Conservation (phyloP, 2,797 vertebrate genomes). For the Rhodeus uyekii region DNA sequence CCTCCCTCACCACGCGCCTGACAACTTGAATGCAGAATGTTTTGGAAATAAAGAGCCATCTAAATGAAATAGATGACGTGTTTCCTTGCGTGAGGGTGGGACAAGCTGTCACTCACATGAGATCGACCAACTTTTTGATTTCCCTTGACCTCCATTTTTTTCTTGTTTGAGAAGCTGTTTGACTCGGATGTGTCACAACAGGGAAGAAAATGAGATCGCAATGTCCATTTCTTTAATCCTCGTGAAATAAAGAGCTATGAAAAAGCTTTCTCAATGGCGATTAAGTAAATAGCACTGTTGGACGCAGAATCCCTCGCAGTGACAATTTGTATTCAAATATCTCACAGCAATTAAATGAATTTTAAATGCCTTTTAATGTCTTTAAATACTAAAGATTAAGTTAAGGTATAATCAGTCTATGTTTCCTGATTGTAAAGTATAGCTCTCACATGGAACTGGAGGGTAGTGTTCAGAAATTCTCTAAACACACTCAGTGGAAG, state of each 20-base stretch:
- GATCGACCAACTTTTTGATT: background rate
- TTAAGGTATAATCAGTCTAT: background rate
- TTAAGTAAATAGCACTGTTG: background rate
- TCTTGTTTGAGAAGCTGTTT: background rate
- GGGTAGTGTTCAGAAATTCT: conserved; percentile 53
- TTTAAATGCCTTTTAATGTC: background rate
- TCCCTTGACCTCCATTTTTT: background rate
- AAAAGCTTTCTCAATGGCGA: background rate
- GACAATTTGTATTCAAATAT: background rate
- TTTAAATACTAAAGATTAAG: conserved; percentile 5
- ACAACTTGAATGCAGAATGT: no score
- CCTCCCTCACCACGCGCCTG: no score
- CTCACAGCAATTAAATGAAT: background rate
- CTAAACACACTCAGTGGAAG: conserved; percentile 57
- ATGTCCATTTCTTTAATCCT: background rate
- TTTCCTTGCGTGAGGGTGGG: background rate
- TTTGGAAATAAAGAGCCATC: no score
- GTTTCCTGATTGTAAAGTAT: conserved; percentile 22
- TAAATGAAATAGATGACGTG: no score
- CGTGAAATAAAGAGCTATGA: no score
- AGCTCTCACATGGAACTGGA: conserved; percentile 17
- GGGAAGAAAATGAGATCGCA: background rate
- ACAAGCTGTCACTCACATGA: background rate
- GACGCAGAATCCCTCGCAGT: background rate
- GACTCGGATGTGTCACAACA: background rate